Evolutionary conservation across 64 coral and sea anemone species (phyloP).

Genomic region (Montipora sp.): DNA sequence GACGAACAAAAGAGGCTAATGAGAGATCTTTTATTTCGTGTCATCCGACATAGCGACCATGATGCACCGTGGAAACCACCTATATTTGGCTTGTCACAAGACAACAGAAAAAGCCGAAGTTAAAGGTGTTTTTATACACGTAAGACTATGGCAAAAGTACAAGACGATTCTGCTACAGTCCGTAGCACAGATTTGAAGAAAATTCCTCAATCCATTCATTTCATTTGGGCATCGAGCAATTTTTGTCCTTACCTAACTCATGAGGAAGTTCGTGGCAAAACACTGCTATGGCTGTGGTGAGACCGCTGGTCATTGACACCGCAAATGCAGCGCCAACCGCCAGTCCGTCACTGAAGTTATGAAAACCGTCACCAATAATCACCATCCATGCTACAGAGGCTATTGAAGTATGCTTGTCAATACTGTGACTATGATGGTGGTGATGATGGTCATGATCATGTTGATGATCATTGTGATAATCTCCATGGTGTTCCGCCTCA

Average conservation of each 20-base stretch:
- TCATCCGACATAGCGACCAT: too few relatives aligned
- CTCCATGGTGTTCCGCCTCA: neutral
- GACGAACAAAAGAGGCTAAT: too few relatives aligned
- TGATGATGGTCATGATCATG: constrained; percentile 56
- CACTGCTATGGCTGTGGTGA: constrained; percentile 96
- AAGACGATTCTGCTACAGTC: too few relatives aligned
- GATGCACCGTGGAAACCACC: too few relatives aligned
- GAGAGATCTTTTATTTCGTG: too few relatives aligned
- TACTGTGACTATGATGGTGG: constrained; percentile 73
- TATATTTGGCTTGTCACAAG: too few relatives aligned
- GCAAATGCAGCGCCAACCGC: constrained; percentile 94
- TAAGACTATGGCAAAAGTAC: too few relatives aligned
- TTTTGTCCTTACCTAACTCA: constrained; percentile 47
- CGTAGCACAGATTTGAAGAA: too few relatives aligned
- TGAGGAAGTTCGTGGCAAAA: constrained; percentile 87
- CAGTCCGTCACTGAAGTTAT: constrained; percentile 95
- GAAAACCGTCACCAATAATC: constrained; percentile 98
- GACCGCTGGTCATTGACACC: constrained; percentile 83
- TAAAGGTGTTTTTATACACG: too few relatives aligned
- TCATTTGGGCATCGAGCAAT: neutral
- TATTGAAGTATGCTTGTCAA: constrained; percentile 71
- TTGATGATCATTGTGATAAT: constrained; percentile 16
- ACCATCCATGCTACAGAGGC: constrained; percentile 99
- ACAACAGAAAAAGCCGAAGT: too few relatives aligned
- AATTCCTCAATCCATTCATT: too few relatives aligned